Evolutionary conservation across 2,113 vertebrate genomes (phyloP).

Genomic region (Archilochus colubris): DNA sequence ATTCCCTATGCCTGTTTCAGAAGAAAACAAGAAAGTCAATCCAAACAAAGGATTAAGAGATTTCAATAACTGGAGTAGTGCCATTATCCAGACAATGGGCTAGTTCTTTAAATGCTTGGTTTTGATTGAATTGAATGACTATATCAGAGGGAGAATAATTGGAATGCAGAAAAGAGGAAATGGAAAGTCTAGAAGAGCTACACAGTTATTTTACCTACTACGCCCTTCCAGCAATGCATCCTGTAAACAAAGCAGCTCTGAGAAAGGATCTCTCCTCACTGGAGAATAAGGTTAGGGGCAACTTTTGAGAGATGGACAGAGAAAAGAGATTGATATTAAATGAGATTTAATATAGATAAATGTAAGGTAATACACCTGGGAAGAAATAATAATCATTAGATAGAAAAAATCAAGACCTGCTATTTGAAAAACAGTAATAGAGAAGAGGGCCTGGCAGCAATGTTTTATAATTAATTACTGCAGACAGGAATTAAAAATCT

Average conservation of each 20-base stretch:
- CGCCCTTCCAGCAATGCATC: not conserved
- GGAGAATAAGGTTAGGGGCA: constrained; percentile 50
- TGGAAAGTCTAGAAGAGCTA: constrained; percentile 9
- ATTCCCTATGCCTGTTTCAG: constrained; percentile 26
- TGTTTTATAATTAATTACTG: constrained; percentile 41
- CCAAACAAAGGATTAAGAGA: constrained; percentile 63
- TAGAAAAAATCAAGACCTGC: constrained; percentile 35
- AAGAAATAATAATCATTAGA: constrained; percentile 42
- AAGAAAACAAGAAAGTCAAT: constrained; percentile 58
- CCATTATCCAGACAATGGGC: constrained; percentile 8
- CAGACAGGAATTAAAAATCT: constrained; percentile 11
- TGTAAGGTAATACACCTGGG: constrained; percentile 72
- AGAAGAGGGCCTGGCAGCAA: not conserved
- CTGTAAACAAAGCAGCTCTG: constrained; percentile 34
- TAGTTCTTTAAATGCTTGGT: constrained; percentile 42
- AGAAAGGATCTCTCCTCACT: constrained; percentile 55
- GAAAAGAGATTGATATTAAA: constrained; percentile 38
- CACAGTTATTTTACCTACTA: constrained; percentile 42
- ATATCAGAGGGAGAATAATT: constrained; percentile 23
- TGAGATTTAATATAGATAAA: constrained; percentile 78
- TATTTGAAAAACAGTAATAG: constrained; percentile 44
- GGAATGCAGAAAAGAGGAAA: constrained; percentile 45
- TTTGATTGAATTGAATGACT: constrained; percentile 17
- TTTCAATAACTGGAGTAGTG: constrained; percentile 52
- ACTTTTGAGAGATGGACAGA: constrained; percentile 47